Conservation (phyloP, 2,888 invertebrate species). For the Drosophila mulleri region DNA sequence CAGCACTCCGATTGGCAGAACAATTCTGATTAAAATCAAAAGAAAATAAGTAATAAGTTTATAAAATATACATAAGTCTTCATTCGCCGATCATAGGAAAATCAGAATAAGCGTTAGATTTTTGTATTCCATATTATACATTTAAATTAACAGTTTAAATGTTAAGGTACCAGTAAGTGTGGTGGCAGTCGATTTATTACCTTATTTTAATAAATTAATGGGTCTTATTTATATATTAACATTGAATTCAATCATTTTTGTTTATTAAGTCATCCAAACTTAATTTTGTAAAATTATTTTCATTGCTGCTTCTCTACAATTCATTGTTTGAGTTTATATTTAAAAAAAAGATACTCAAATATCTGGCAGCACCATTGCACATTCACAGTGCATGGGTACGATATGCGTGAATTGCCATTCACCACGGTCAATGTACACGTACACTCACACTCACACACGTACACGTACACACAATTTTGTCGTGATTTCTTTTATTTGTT, state of each 20-base stretch:
- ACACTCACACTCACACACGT: conserved; percentile 65
- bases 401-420: conserved; percentile 41
- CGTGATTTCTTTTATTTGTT: conserved; percentile 81
- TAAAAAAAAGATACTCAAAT: too few relatives aligned
- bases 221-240: background rate
- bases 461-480: conserved; percentile 79
- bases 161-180: background rate
- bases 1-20: background rate
- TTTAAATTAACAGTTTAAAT: conserved; percentile 10
- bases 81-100: background rate
- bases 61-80: background rate
- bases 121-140: background rate
- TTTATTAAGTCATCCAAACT: too few relatives aligned
- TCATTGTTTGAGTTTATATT: background rate
- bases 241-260: too few relatives aligned
- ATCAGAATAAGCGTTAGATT: background rate
- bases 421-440: conserved; percentile 53
- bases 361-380: conserved; percentile 38
- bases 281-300: background rate
- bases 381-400: conserved; percentile 38
- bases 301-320: too few relatives aligned
- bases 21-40: background rate
- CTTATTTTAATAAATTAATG: background rate
- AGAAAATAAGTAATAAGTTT: background rate
- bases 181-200: conserved; percentile 1